phyloP scores from a whole-genome alignment of 2,888 invertebrate genomes.

The Eristalis intricaria region DNA sequence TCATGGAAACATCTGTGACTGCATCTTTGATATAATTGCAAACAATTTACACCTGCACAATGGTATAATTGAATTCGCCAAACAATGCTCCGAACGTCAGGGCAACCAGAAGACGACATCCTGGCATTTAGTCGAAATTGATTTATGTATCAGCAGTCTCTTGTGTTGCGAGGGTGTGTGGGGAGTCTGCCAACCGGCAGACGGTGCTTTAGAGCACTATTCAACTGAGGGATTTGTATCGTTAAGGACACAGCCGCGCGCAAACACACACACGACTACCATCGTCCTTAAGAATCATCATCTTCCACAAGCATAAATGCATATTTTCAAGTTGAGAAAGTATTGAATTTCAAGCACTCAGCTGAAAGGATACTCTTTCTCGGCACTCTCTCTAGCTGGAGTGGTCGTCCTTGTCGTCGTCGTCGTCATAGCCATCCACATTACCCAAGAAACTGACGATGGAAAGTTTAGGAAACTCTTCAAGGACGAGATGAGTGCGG shows the following conservation, averaged over 20 bases:
- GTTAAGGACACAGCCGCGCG: conserved; percentile 19
- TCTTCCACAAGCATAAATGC: conserved; percentile 47
- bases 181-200: not conserved
- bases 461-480: conserved; percentile 42
- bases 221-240: conserved; percentile 31
- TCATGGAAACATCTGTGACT: conserved; percentile 27
- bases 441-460: not conserved
- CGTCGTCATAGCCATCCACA: not conserved
- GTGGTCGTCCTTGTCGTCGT: not conserved
- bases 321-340: conserved; percentile 37
- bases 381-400: not conserved
- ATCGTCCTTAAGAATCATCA: conserved; percentile 10
- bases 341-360: conserved; percentile 39
- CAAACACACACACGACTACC: not conserved
- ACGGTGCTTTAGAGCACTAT: not conserved
- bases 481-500: not conserved
- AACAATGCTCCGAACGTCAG: conserved; percentile 7
- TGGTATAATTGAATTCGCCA: conserved; percentile 58
- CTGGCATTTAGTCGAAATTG: conserved; percentile 45
- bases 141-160: conserved; percentile 37
- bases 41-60: conserved; percentile 53
- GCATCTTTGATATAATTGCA: conserved; percentile 47
- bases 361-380: conserved; percentile 29
- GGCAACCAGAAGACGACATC: conserved; percentile 12
- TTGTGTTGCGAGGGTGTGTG: not conserved